phyloP scores from a whole-genome alignment of 92 coral and sea anemone genomes.

The Palythoa caribaeorum region DNA sequence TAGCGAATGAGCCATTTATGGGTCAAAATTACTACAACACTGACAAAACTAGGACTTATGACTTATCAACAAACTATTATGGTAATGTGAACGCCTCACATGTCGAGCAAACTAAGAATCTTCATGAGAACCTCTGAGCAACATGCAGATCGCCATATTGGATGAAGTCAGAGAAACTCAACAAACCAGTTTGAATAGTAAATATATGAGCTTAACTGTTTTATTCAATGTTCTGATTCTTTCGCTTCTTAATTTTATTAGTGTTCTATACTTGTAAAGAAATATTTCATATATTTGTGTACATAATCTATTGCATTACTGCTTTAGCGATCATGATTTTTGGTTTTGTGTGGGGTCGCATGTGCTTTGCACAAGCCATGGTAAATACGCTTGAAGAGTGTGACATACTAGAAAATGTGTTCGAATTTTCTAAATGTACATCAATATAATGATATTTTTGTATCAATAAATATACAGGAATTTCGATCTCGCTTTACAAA shows the following conservation, averaged over 20 bases:
- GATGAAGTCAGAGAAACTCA: constrained; percentile 52
- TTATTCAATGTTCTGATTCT: constrained; percentile 39
- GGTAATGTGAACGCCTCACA: constrained; percentile 54
- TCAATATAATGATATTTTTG: constrained; percentile 41
- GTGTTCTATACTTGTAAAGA: constrained; percentile 7
- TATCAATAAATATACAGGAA: constrained; percentile 32
- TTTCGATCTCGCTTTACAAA: constrained; percentile 39
- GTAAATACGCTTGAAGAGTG: constrained; percentile 34
- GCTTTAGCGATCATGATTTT: constrained; percentile 38
- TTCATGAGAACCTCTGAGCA: constrained; percentile 48
- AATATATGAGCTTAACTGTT: constrained; percentile 44
- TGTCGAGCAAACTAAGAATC: constrained; percentile 54
- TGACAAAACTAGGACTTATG: constrained; percentile 18
- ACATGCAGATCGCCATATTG: constrained; percentile 61
- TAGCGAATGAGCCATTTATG: constrained; percentile 58
- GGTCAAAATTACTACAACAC: constrained; percentile 48
- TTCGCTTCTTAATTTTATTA: constrained; percentile 23
- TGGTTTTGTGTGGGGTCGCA: constrained; percentile 24
- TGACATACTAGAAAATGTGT: constrained; percentile 29
- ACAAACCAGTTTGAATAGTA: constrained; percentile 50
- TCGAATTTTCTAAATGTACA: constrained; percentile 34
- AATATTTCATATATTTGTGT: constrained; percentile 47
- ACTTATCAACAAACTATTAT: background rate
- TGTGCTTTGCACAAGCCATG: constrained; percentile 27
- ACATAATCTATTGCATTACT: constrained; percentile 44